phyloP scores from a whole-genome alignment of 2,797 vertebrate genomes.

The Momotus momota region DNA sequence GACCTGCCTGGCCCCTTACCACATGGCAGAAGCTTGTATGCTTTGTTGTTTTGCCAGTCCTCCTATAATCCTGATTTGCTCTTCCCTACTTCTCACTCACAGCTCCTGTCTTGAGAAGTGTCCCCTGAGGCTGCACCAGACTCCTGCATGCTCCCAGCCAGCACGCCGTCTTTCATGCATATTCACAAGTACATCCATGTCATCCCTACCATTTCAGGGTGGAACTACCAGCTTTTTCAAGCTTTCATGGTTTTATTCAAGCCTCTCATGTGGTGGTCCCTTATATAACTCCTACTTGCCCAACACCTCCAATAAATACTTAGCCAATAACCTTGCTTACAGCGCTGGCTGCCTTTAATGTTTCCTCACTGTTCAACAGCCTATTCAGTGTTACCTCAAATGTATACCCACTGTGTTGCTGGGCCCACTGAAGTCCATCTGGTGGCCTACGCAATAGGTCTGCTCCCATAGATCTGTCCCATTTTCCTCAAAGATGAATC shows the following conservation, averaged over 20 bases:
- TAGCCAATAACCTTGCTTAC: not conserved
- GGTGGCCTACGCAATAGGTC: not conserved
- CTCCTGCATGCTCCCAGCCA: not conserved
- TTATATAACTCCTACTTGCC: not conserved
- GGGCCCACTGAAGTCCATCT: not conserved
- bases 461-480: not conserved
- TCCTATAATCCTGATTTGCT: not conserved
- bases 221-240: not conserved
- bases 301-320: not conserved
- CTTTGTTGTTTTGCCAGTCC: not conserved
- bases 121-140: not conserved
- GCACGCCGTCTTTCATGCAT: not conserved
- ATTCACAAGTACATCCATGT: not conserved
- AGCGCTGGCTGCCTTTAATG: not conserved
- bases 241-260: not conserved
- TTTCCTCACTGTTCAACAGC: not conserved
- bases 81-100: not conserved
- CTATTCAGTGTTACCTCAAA: not conserved
- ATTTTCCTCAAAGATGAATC: not conserved
- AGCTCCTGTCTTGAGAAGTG: not conserved
- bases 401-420: not conserved
- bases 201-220: not conserved
- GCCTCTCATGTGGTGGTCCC: not conserved
- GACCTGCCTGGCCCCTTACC: not conserved
- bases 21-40: not conserved